These are phyloP conservation scores for Epirrhoe alternata DNA, from an alignment of 2,888 invertebrate genomes.

Conservation along the genomic window DNA sequence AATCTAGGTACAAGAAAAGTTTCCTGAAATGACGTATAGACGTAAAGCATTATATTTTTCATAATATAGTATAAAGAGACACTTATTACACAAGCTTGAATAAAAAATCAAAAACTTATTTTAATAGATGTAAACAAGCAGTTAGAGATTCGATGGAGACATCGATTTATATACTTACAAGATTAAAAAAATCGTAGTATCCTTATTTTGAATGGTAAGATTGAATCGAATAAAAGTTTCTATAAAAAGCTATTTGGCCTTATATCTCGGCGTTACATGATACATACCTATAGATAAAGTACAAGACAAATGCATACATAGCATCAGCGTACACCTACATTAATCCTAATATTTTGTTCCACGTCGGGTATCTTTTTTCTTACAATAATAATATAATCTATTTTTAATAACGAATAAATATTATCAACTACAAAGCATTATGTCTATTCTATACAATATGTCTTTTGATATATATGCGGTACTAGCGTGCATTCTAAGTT, in stretches of 20 bases:
- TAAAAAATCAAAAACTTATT: conserved; percentile 11
- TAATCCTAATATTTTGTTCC: conserved; percentile 34
- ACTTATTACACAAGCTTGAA: conserved; percentile 24
- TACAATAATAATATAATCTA: conserved; percentile 18
- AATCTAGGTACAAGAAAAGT: background rate
- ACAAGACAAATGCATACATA: conserved; percentile 9
- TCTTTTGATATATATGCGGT: conserved; percentile 6
- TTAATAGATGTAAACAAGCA: conserved; percentile 9
- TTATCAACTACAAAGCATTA: conserved; percentile 18
- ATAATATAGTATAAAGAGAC: conserved; percentile 4
- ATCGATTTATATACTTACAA: background rate
- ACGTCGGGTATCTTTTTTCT: conserved; percentile 30
- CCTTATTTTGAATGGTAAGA: background rate
- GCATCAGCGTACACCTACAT: conserved; percentile 27
- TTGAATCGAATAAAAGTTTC: background rate
- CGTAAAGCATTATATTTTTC: background rate
- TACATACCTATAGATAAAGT: conserved; percentile 7
- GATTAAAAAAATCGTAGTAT: background rate
- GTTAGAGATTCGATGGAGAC: background rate
- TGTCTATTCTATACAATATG: conserved; percentile 2
- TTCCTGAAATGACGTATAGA: background rate
- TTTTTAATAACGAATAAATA: conserved; percentile 12
- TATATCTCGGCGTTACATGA: conserved; percentile 6
- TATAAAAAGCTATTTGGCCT: conserved; percentile 1
- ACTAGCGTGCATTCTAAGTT: conserved; percentile 22